Conservation (phyloP, 2,113 vertebrate genomes). For the Mastomys natalensis region DNA sequence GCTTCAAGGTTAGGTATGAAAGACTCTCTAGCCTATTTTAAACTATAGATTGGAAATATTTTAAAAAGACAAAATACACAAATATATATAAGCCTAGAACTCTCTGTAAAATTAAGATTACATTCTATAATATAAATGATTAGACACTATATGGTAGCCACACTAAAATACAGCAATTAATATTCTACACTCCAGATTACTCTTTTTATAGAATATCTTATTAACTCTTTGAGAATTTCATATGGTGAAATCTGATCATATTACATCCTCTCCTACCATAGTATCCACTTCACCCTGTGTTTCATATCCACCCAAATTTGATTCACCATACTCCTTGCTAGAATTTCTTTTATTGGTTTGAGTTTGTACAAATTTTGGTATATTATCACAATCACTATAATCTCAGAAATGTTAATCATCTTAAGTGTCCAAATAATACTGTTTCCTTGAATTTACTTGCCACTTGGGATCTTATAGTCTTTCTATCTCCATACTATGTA, state of each 20-base stretch:
- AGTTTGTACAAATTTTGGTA: background rate
- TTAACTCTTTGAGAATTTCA: background rate
- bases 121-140: background rate
- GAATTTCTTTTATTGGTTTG: background rate
- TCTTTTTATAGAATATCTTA: slow-evolving; percentile 7
- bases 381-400: background rate
- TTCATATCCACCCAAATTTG: background rate
- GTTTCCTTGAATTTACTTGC: background rate
- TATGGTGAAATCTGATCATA: background rate
- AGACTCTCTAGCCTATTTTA: background rate
- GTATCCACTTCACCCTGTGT: background rate
- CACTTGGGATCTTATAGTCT: background rate
- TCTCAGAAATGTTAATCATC: background rate
- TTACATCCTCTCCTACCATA: background rate
- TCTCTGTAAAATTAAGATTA: background rate
- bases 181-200: background rate
- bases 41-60: background rate
- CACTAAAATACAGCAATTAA: background rate
- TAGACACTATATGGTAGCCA: background rate
- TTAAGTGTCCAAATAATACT: background rate
- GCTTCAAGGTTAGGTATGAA: slow-evolving; percentile 30
- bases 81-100: background rate
- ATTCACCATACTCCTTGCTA: background rate
- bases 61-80: background rate
- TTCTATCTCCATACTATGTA: background rate